Base-by-base conservation (phyloP, 2,797 vertebrate species). In the Vultur gryphus region DNA sequence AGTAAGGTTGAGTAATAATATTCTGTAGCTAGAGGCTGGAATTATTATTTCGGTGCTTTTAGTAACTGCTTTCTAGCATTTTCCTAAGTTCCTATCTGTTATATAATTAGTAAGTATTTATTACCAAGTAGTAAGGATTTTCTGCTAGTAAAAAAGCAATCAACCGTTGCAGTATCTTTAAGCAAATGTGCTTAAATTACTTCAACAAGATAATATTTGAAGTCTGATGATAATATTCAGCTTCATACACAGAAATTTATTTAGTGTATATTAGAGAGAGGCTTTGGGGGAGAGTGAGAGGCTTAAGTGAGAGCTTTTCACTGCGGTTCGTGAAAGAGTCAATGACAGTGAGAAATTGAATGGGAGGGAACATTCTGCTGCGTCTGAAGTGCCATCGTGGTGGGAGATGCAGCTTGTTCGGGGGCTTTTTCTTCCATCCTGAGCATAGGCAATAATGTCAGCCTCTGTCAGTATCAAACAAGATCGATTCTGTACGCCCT, bases 41-140 rank as follows among this genome's bases (percentile, higher is more conserved):
- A 86, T 89, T 96, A 72, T 13, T 91, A 71, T 89, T 95, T 94
- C 78, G 26, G 13, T 87, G 59, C 41, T 87, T 91, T 92, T 89
- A 94, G 77, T 92, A 84, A 81, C 75, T 78, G 54, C 48, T 90
- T 46, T 92, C 37, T 71, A 62, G 55, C 28, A 44, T 65, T 92
- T 92, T 59, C 29, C 57, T 78, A 52, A 87, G 92, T 94, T 89
- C 9, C 29, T 92, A 23, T 92, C 90, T 93, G 48, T 70, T 83
- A 20, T 4, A 31, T 54, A 80, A 91, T 89, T 73, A 93, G 33
- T 31, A 90, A 87, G 58, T 88, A 76, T 89, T 87, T 96, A 78
- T 90, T 86, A 87, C 46, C 46, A 46, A 91, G 46, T 51, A 84
- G 72, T 26, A 76, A 73, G 46, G 46, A 85, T 92, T 96, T 95